phyloP scores from a whole-genome alignment of 1,140 invertebrate genomes.

The Drosophila novamexicana region DNA sequence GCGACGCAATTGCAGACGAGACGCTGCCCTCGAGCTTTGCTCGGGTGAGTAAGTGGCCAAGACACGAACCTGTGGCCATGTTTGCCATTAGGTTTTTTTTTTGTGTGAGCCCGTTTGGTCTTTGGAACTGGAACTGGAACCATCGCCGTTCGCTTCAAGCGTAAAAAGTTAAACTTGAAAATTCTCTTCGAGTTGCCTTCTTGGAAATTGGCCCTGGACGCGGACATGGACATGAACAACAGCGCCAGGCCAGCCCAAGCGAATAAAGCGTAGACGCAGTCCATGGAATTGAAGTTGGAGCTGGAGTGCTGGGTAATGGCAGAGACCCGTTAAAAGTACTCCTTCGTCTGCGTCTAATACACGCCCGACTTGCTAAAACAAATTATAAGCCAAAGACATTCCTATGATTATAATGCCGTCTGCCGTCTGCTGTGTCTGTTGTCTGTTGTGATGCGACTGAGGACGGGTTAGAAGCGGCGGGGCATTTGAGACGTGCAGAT shows the following conservation, averaged over 20 bases:
- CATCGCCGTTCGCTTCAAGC: slow-evolving; percentile 66
- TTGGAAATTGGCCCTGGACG: slow-evolving; percentile 70
- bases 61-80: slow-evolving; percentile 63
- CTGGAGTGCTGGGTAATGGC: background rate
- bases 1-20: slow-evolving; percentile 33
- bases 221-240: slow-evolving; percentile 14
- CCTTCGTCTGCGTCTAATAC: slow-evolving; percentile 38
- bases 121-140: slow-evolving; percentile 14
- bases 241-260: background rate
- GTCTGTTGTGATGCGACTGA: background rate
- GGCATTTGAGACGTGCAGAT: background rate
- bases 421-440: slow-evolving; percentile 11
- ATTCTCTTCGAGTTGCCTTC: slow-evolving; percentile 69
- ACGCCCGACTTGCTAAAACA: slow-evolving; percentile 36
- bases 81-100: slow-evolving; percentile 45
- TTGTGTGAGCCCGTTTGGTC: background rate
- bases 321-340: slow-evolving; percentile 1
- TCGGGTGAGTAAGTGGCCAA: slow-evolving; percentile 39
- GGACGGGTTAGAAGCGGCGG: no score
- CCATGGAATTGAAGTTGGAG: slow-evolving; percentile 1
- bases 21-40: slow-evolving; percentile 17
- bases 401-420: slow-evolving; percentile 55
- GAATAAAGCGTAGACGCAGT: slow-evolving; percentile 17
- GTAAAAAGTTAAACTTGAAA: slow-evolving; percentile 74
- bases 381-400: slow-evolving; percentile 74